These are phyloP conservation scores for Hydrocynus forskahlii DNA, from an alignment of 2,797 vertebrate species.

Conservation along the genomic window DNA sequence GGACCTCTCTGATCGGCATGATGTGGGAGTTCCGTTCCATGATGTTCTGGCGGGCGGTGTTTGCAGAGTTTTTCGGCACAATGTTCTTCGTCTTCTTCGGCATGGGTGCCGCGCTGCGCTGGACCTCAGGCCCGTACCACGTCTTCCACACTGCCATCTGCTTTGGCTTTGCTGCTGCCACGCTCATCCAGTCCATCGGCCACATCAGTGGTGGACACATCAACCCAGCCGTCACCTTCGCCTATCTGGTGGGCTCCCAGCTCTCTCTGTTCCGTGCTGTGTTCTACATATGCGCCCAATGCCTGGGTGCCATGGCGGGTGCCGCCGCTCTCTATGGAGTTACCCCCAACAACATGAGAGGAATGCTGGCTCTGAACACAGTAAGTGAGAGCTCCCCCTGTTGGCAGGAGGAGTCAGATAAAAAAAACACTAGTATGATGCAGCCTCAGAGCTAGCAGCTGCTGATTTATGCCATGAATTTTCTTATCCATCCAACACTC, in stretches of 20 bases:
- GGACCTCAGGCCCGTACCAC: conserved; percentile 86
- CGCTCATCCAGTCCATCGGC: conserved; percentile 90
- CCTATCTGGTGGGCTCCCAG: conserved; percentile 91
- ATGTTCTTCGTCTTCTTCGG: conserved; percentile 94
- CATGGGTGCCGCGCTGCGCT: conserved; percentile 89
- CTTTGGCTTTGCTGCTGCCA: conserved; percentile 91
- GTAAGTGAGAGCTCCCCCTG: conserved; percentile 82
- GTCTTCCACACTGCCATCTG: conserved; percentile 89
- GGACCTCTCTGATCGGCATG: conserved; percentile 65
- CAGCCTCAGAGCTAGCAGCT: not conserved
- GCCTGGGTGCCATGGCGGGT: conserved; percentile 90
- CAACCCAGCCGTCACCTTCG: conserved; percentile 94
- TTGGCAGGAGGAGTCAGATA: conserved; percentile 50
- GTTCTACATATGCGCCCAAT: conserved; percentile 90
- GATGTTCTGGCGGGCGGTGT: conserved; percentile 95
- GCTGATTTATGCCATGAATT: not conserved
- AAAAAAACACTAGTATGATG: no score
- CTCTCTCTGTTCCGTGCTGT: conserved; percentile 90
- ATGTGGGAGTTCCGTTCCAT: conserved; percentile 96
- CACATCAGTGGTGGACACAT: conserved; percentile 94
- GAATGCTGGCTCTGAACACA: conserved; percentile 90
- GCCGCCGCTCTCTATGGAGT: conserved; percentile 92
- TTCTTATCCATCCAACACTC: not conserved
- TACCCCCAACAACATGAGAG: conserved; percentile 87
- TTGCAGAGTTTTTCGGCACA: conserved; percentile 84